phyloP scores from a whole-genome alignment of 2,888 invertebrate species.

The Myopa tessellatipennis region DNA sequence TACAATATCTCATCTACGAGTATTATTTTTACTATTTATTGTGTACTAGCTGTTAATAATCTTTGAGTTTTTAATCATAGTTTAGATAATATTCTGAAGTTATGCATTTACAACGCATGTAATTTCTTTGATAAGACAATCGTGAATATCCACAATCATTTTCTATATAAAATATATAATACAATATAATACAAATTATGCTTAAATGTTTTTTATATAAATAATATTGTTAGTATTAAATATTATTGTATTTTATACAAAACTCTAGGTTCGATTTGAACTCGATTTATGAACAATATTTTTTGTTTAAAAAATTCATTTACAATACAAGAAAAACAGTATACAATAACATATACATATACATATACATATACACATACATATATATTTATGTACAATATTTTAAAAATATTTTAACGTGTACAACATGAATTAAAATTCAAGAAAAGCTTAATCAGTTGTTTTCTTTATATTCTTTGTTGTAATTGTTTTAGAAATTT shows the following conservation, averaged over 20 bases:
- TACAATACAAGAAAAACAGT: not conserved
- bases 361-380: not conserved
- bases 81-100: not conserved
- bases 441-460: not conserved
- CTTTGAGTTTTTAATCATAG: not conserved
- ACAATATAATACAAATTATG: not conserved
- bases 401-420: not conserved
- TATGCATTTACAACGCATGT: not conserved
- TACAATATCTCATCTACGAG: no score
- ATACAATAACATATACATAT: not conserved
- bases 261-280: not conserved
- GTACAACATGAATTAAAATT: not conserved
- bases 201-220: constrained; percentile 16
- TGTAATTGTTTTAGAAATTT: no score
- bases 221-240: constrained; percentile 29
- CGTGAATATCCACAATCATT: not conserved
- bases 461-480: no score
- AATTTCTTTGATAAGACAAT: not conserved
- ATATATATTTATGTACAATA: not conserved
- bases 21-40: no score
- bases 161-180: not conserved
- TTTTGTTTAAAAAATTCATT: not conserved
- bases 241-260: constrained; percentile 20
- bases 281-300: not conserved
- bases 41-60: no score